Evolutionary conservation across 2,113 vertebrate genomes (phyloP).

Genomic region (Mobula hypostoma): DNA sequence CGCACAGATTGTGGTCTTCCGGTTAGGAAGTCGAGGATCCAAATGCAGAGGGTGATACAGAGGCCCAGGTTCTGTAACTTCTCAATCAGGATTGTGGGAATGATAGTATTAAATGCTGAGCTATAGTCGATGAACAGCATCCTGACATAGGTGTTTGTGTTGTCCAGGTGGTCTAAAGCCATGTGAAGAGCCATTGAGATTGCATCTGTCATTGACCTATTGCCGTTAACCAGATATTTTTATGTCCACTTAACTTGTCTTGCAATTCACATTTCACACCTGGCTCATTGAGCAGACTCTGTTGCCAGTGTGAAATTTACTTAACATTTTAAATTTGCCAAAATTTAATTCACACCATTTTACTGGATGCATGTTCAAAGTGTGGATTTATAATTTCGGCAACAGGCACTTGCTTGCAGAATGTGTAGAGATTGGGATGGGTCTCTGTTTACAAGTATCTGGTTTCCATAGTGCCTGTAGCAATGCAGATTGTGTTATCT

Average conservation of each 20-base stretch:
- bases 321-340: background rate
- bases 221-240: background rate
- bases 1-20: too few relatives aligned
- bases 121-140: too few relatives aligned
- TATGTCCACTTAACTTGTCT: background rate
- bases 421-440: background rate
- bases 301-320: background rate
- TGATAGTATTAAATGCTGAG: too few relatives aligned
- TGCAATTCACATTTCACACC: background rate
- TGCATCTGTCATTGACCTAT: too few relatives aligned
- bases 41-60: too few relatives aligned
- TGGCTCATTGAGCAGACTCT: background rate
- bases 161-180: too few relatives aligned
- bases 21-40: too few relatives aligned
- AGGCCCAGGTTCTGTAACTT: too few relatives aligned
- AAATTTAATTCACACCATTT: background rate
- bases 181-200: too few relatives aligned
- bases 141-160: too few relatives aligned
- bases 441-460: background rate
- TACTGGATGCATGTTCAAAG: background rate
- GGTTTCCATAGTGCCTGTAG: slow-evolving; percentile 11
- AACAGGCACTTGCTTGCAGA: background rate
- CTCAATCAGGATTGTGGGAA: too few relatives aligned
- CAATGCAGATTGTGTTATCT: background rate
- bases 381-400: background rate